Evolutionary conservation across 2,888 invertebrate genomes (phyloP).

Genomic region (Lysandra coridon): DNA sequence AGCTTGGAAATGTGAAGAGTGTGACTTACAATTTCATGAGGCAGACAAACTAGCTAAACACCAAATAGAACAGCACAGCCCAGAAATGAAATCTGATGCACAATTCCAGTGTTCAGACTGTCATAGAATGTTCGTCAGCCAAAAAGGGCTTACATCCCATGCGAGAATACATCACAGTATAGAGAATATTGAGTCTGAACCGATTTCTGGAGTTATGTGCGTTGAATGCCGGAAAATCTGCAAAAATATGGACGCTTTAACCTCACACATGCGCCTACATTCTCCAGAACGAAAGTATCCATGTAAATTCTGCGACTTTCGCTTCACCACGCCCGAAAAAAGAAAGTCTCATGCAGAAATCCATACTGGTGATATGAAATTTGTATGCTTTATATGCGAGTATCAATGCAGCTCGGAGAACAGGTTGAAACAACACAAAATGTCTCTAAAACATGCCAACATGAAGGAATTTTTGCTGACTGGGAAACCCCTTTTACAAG

Average conservation of each 20-base stretch:
- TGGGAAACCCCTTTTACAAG: conserved; percentile 56
- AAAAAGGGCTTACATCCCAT: conserved; percentile 67
- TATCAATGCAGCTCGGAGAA: conserved; percentile 72
- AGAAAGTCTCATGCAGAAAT: conserved; percentile 65
- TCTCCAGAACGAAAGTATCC: conserved; percentile 67
- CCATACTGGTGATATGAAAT: conserved; percentile 74
- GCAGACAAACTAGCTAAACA: conserved; percentile 70
- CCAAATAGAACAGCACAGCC: conserved; percentile 65
- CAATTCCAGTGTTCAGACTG: conserved; percentile 70
- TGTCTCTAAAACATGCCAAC: conserved; percentile 63
- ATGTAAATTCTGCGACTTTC: conserved; percentile 72
- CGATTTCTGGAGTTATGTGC: conserved; percentile 64
- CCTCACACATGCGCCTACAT: conserved; percentile 69
- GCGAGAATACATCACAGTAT: conserved; percentile 63
- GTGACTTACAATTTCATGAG: conserved; percentile 67
- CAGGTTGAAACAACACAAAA: conserved; percentile 64
- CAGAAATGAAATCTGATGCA: conserved; percentile 58
- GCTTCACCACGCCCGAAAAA: conserved; percentile 69
- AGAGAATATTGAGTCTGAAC: conserved; percentile 51
- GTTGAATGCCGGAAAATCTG: conserved; percentile 71
- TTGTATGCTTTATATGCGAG: conserved; percentile 73
- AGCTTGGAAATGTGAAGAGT: conserved; percentile 77
- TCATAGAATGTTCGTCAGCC: conserved; percentile 65
- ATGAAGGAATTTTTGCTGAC: conserved; percentile 67
- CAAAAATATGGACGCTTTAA: conserved; percentile 62